Conservation (phyloP, 1,140 invertebrate genomes). For the Chrysomallon squamiferum region DNA sequence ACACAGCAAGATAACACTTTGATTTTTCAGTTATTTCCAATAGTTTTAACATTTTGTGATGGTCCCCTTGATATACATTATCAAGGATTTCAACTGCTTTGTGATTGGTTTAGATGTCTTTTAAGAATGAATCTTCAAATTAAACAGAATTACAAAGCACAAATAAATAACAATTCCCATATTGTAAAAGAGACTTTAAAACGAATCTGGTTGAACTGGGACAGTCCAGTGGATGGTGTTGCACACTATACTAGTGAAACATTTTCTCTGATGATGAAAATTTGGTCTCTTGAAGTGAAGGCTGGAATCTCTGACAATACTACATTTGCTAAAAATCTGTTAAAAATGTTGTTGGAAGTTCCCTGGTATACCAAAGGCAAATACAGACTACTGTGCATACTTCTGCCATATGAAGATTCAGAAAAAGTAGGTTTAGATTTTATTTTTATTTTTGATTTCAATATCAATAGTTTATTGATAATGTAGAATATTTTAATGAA, state of each 20-base stretch:
- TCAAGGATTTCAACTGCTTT: conserved; percentile 31
- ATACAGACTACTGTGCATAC: conserved; percentile 39
- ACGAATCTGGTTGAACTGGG: conserved; percentile 39
- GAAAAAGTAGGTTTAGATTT: conserved; percentile 23
- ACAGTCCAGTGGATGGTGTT: conserved; percentile 54
- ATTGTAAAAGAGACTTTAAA: conserved; percentile 20
- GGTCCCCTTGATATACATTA: background rate
- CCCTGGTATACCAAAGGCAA: conserved; percentile 45
- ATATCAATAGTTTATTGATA: too few species aligned
- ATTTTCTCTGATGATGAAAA: conserved; percentile 31
- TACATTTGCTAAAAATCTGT: conserved; percentile 18
- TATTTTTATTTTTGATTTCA: too few species aligned
- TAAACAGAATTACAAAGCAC: background rate
- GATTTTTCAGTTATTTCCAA: conserved; percentile 10
- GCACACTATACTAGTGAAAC: conserved; percentile 33
- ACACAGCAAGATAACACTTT: background rate
- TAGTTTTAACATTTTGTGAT: conserved; percentile 16
- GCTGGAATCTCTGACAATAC: background rate
- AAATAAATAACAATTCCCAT: conserved; percentile 2
- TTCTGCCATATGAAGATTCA: conserved; percentile 35
- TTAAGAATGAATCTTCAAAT: background rate
- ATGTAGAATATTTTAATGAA: too few species aligned
- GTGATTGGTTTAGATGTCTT: conserved; percentile 39
- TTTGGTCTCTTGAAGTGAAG: conserved; percentile 23
- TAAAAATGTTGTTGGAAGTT: conserved; percentile 23